phyloP scores from a whole-genome alignment of 2,888 invertebrate genomes.

The Apamea monoglypha region DNA sequence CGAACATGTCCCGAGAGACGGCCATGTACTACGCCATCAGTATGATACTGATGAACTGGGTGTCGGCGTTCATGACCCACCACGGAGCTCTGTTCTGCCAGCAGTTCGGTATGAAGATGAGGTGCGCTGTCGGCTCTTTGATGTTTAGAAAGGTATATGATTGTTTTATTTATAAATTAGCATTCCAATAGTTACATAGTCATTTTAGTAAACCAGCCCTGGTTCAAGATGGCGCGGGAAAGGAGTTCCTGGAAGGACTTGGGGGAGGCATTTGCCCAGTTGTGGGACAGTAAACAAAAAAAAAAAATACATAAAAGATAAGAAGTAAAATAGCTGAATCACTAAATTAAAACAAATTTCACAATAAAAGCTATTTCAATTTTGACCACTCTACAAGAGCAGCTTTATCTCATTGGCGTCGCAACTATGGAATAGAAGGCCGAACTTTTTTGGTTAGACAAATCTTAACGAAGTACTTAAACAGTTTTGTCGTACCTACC shows the following conservation, averaged over 20 bases:
- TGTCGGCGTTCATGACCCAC: conserved; percentile 92
- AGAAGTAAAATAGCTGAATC: background rate
- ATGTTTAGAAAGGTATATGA: conserved; percentile 93
- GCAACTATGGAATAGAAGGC: background rate
- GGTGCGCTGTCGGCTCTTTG: conserved; percentile 93
- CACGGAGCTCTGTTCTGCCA: conserved; percentile 92
- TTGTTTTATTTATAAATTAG: background rate
- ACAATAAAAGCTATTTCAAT: background rate
- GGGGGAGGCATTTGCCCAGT: no score
- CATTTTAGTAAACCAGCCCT: no score
- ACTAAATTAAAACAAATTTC: background rate
- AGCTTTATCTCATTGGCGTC: no score
- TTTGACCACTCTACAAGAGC: background rate
- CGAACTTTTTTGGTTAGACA: background rate
- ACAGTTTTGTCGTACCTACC: no score
- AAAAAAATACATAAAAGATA: no score
- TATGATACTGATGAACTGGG: conserved; percentile 85
- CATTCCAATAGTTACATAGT: background rate
- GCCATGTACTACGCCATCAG: conserved; percentile 89
- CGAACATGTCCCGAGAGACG: conserved; percentile 80
- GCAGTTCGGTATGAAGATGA: conserved; percentile 93
- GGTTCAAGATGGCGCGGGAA: no score
- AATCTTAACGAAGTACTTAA: no score
- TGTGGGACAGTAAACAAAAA: no score
- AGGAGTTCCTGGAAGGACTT: no score